Percentiles rank a stretch among this genome's conserved stretches.
Conservation (phyloP, 2,113 vertebrate species). For the Lepus americanus region DNA sequence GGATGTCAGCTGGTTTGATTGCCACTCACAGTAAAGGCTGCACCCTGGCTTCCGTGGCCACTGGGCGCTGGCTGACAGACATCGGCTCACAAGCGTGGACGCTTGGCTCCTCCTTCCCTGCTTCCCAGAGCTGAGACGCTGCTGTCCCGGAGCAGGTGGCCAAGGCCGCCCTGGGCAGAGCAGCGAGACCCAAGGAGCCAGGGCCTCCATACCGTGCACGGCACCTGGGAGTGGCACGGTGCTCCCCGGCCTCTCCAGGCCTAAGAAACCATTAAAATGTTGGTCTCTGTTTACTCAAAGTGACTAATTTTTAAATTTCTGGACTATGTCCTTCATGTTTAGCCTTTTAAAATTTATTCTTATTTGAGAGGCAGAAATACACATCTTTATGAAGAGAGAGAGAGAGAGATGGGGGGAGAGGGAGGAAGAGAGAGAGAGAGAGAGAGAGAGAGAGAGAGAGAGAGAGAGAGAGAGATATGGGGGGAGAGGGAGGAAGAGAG, state of each 20-base stretch:
- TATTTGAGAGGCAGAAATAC: too few relatives aligned
- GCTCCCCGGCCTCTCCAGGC: background rate
- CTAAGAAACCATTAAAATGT: too few relatives aligned
- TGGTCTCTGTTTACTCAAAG: background rate
- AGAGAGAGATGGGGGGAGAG: too few relatives aligned
- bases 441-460: too few relatives aligned
- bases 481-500: too few relatives aligned
- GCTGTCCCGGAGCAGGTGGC: background rate
- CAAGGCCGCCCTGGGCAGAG: background rate
- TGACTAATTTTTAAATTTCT: background rate
- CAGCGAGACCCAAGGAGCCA: background rate
- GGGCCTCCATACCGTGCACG: background rate
- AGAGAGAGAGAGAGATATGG: too few relatives aligned
- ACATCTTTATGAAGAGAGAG: too few relatives aligned
- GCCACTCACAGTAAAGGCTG: background rate
- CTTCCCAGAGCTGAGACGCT: background rate
- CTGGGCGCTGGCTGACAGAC: background rate
- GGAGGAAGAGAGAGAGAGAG: too few relatives aligned
- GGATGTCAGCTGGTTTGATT: background rate
- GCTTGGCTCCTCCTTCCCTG: background rate
- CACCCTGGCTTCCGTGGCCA: background rate
- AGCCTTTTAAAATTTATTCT: too few relatives aligned
- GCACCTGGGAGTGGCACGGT: fast-evolving
- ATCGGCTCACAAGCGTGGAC: background rate
- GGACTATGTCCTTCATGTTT: too few relatives aligned